Conservation (phyloP, 1,140 invertebrate genomes). For the Palaemon carinicauda region DNA sequence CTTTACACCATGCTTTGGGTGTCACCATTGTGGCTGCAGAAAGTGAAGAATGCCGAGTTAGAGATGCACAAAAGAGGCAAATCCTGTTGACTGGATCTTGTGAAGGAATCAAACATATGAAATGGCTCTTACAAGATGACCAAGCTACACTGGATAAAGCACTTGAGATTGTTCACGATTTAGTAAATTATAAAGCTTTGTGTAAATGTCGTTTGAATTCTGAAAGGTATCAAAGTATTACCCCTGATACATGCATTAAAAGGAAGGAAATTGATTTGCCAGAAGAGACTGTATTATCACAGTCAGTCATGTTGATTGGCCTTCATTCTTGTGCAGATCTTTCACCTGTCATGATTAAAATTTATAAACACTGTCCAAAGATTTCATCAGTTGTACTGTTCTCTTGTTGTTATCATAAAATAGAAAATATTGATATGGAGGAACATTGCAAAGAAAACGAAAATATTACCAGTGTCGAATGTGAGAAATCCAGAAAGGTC, state of each 20-base stretch:
- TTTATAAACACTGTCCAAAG: constrained; percentile 17
- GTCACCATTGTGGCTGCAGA: constrained; percentile 21
- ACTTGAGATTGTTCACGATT: background rate
- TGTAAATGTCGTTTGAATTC: constrained; percentile 14
- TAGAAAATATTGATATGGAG: background rate
- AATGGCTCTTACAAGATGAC: constrained; percentile 28
- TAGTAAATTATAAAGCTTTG: background rate
- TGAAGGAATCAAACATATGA: constrained; percentile 6
- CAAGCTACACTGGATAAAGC: constrained; percentile 3
- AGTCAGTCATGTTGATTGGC: background rate
- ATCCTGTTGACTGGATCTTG: background rate
- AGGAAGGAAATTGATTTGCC: background rate
- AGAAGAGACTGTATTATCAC: background rate
- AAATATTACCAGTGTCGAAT: background rate
- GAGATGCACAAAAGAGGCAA: constrained; percentile 24
- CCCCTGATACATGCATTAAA: no score
- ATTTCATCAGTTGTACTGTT: constrained; percentile 23
- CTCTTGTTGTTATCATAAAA: constrained; percentile 44
- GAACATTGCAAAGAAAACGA: background rate
- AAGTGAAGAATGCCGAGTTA: background rate
- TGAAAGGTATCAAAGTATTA: background rate
- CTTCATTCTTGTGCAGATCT: constrained; percentile 46
- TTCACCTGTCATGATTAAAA: constrained; percentile 34
- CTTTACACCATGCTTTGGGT: constrained; percentile 12
- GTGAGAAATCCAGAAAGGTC: background rate